Evolutionary conservation across 2,113 vertebrate species (phyloP).

Genomic region (Rana temporaria): DNA sequence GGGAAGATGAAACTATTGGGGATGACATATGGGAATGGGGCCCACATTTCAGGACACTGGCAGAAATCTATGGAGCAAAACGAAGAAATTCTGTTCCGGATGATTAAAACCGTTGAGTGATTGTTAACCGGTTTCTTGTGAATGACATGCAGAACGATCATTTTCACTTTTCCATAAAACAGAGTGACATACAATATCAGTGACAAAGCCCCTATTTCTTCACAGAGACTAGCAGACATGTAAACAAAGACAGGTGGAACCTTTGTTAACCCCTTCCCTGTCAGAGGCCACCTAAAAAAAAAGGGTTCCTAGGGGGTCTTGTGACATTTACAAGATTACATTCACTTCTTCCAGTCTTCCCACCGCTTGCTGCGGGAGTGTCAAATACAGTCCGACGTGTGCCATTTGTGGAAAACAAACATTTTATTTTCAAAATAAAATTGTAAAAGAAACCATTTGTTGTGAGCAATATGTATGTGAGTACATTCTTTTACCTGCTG

Average conservation of each 20-base stretch:
- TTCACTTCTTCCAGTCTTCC: conserved; percentile 45
- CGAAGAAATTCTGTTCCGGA: conserved; percentile 20
- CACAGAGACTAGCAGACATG: conserved; percentile 1
- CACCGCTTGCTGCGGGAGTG: conserved; percentile 49
- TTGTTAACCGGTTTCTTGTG: conserved; percentile 27
- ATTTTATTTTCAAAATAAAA: conserved; percentile 58
- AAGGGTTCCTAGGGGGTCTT: conserved; percentile 32
- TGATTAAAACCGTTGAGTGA: conserved; percentile 35
- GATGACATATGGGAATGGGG: conserved; percentile 83
- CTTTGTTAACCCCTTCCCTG: conserved; percentile 3
- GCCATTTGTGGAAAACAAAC: conserved; percentile 54
- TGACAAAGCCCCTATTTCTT: neutral
- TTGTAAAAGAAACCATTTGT: conserved; percentile 11
- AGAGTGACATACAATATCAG: neutral
- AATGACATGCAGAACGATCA: conserved; percentile 14
- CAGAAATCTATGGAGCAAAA: conserved; percentile 78
- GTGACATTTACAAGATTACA: conserved; percentile 29
- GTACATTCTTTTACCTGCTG: neutral
- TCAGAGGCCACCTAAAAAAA: conserved; percentile 29
- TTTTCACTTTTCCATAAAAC: neutral
- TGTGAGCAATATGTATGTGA: neutral
- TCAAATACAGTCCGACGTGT: conserved; percentile 30
- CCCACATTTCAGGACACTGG: conserved; percentile 83
- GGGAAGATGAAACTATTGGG: conserved; percentile 15
- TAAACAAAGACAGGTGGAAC: neutral